Evolutionary conservation across 2,797 vertebrate species (phyloP).

Genomic region (Macroramphosus scolopax): DNA sequence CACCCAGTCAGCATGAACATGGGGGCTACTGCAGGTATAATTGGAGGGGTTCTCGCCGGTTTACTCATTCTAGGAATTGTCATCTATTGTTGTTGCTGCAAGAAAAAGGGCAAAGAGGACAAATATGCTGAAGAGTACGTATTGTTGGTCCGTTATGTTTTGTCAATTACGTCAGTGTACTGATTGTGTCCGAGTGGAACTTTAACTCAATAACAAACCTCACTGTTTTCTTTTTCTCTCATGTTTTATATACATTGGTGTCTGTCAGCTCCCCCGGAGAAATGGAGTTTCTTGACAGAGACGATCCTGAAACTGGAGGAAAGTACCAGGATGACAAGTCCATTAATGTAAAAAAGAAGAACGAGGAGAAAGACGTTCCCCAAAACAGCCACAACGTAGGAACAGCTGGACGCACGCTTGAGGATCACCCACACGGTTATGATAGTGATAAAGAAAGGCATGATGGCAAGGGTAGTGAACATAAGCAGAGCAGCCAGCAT

Average conservation of each 20-base stretch:
- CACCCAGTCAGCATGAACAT: slow-evolving; percentile 83
- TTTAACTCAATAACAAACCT: neutral
- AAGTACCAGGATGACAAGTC: slow-evolving; percentile 41
- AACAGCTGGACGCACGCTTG: slow-evolving; percentile 10
- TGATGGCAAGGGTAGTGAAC: slow-evolving; percentile 40
- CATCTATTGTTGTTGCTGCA: slow-evolving; percentile 84
- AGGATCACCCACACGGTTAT: slow-evolving; percentile 50
- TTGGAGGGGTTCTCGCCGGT: slow-evolving; percentile 76
- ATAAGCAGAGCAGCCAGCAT: slow-evolving; percentile 30
- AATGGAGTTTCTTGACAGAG: slow-evolving; percentile 52
- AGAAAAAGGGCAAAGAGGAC: slow-evolving; percentile 53
- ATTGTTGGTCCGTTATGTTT: neutral
- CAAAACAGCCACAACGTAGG: slow-evolving; percentile 3
- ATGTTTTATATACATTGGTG: slow-evolving; percentile 2
- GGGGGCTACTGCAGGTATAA: slow-evolving; percentile 79
- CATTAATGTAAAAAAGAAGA: slow-evolving; percentile 25
- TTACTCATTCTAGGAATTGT: slow-evolving; percentile 77
- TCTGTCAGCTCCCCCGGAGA: slow-evolving; percentile 48
- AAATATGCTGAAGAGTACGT: slow-evolving; percentile 79
- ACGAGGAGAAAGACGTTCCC: slow-evolving; percentile 18
- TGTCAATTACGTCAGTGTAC: neutral
- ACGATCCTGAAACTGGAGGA: slow-evolving; percentile 32
- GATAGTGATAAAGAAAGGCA: slow-evolving; percentile 31
- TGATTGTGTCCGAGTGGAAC: too few relatives aligned
- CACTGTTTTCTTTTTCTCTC: neutral